A percentile compares a stretch with the other conserved stretches of the same genome.
Evolutionary conservation across 2,888 invertebrate genomes (phyloP).

Genomic region (Patella depressa): DNA sequence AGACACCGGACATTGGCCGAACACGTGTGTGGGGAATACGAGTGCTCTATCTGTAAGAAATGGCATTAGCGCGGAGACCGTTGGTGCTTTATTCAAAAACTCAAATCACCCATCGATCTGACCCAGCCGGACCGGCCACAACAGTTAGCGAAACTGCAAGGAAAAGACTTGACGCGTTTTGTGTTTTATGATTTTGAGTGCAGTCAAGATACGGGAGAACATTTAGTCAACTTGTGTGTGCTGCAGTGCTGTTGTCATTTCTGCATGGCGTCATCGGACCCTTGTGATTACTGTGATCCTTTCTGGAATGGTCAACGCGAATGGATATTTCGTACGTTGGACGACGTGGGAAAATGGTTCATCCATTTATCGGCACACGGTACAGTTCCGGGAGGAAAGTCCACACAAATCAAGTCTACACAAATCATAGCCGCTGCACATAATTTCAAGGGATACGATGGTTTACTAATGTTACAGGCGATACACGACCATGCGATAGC

Average conservation of each 20-base stretch:
- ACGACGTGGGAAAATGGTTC: background rate
- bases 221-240: background rate
- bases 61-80: background rate
- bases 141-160: background rate
- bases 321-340: background rate
- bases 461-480: background rate
- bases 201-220: background rate
- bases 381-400: background rate
- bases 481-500: background rate
- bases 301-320: background rate
- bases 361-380: background rate
- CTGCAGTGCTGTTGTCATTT: background rate
- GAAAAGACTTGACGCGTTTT: background rate
- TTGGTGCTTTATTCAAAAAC: background rate
- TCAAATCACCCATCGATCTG: background rate
- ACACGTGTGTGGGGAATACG: background rate
- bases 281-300: background rate
- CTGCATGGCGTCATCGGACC: background rate
- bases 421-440: background rate
- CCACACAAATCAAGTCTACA: background rate
- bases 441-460: conserved; percentile 8
- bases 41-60: background rate
- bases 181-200: background rate
- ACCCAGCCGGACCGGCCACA: background rate
- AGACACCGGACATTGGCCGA: background rate